Percentiles rank a stretch among this genome's conserved stretches.
Evolutionary conservation across 2,113 vertebrate genomes (phyloP).

Genomic region (Phaethon lepturus): DNA sequence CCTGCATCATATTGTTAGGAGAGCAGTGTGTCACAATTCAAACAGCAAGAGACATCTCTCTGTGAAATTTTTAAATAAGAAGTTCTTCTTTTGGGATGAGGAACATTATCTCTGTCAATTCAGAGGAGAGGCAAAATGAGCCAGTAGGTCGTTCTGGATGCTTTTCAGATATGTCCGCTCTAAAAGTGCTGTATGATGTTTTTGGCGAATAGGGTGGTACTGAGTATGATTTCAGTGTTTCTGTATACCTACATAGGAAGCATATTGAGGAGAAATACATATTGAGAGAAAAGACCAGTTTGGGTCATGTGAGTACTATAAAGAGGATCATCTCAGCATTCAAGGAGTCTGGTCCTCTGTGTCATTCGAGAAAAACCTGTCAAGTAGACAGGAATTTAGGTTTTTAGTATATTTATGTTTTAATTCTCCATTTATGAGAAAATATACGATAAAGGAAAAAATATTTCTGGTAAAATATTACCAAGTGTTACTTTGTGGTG

Average conservation of each 20-base stretch:
- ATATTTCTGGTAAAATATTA: neutral
- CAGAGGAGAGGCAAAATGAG: neutral
- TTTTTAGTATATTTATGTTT: neutral
- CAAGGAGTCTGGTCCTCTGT: neutral
- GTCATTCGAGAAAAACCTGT: neutral
- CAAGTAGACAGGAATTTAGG: neutral
- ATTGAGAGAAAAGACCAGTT: neutral
- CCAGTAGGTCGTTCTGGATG: neutral
- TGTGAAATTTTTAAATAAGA: neutral
- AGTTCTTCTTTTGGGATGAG: neutral
- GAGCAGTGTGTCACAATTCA: neutral
- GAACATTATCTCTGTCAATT: neutral
- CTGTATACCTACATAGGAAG: neutral
- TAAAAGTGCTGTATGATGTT: neutral
- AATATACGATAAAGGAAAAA: neutral
- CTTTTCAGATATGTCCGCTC: neutral
- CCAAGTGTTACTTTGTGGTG: neutral
- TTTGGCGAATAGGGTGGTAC: neutral
- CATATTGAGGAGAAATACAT: neutral
- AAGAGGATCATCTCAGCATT: neutral
- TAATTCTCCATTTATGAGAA: neutral
- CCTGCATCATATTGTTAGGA: constrained; percentile 34
- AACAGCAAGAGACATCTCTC: neutral
- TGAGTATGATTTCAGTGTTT: neutral
- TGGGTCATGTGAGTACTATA: neutral